These are phyloP conservation scores for Synanthedon andrenaeformis DNA, from an alignment of 2,888 invertebrate genomes.

Conservation along the genomic window DNA sequence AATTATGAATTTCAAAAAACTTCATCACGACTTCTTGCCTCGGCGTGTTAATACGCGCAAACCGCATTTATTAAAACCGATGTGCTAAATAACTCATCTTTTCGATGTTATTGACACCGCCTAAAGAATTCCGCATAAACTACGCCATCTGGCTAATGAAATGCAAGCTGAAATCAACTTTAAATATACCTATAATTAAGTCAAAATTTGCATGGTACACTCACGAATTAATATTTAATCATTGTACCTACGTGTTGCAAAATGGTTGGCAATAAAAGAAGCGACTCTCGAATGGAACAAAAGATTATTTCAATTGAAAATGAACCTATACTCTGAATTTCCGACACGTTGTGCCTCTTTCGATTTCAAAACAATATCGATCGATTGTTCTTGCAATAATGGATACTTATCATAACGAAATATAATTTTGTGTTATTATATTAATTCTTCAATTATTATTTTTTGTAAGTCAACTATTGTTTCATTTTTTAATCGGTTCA, in stretches of 20 bases:
- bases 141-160: background rate
- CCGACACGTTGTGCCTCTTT: slow-evolving; percentile 8
- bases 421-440: background rate
- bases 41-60: slow-evolving; percentile 12
- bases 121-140: background rate
- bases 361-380: background rate
- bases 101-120: background rate
- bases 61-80: slow-evolving; percentile 16
- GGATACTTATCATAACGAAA: background rate
- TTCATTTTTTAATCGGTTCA: too few species aligned
- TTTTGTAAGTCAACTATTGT: background rate
- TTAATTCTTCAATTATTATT: background rate
- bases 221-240: background rate
- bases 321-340: slow-evolving; percentile 17
- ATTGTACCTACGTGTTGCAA: slow-evolving; percentile 3
- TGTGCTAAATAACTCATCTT: background rate
- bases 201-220: background rate
- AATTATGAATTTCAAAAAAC: slow-evolving; percentile 15
- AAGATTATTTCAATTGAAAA: slow-evolving; percentile 29
- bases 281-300: slow-evolving; percentile 26
- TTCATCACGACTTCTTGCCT: slow-evolving; percentile 28
- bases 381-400: background rate
- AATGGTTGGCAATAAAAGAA: slow-evolving; percentile 14
- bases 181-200: background rate
- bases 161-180: background rate